Evolutionary conservation across 2,797 vertebrate genomes (phyloP), one percentile per base, ranked within the genome.

Genomic region (Danio albolineatus): DNA sequence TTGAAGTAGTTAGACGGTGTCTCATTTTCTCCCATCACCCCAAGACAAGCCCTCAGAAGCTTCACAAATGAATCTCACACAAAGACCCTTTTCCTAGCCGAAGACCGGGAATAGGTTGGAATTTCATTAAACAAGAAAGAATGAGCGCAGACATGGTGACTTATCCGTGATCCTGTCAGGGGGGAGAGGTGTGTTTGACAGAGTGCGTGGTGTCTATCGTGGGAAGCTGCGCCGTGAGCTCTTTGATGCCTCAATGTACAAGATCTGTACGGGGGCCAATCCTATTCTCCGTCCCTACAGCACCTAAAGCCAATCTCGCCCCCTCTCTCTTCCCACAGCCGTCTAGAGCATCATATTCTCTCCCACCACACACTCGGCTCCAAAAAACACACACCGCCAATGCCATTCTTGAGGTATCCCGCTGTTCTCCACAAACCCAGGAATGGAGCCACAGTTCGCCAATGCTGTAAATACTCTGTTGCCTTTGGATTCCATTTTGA

Each of bases 401-500:
- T 62, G 76, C 36, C 81, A 85, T 85, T 85, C 82, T 80, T 81
- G 84, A 85, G 82, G 82, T 69, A 36, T 83, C 59, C 82, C 77
- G 41, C 72, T 56, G 57, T 62, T 79, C 36, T 59, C 56, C 44
- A 38, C 61, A 71, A 79, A 48, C 65, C 38, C 61, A 73, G 78
- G 72, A 83, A 71, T 48, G 14, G 14, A 67, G 65, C 75, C 71
- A 76, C 54, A 38, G 64, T 43, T 54, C 60, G 19, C 66, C 73
- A 67, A 10, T 56, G 49, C 69, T 73, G 49, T 82, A 77, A 76
- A 80, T 85, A 54, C 36, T 39, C 39, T 69, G 41, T 56, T 54
- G 79, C 14, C 21, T 41, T 10, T 64, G 53, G 54, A 59, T 76
- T 69, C 46, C 54, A 49, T 78, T 61, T 78, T 60, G 36, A n/a